phyloP scores from a whole-genome alignment of 2,113 vertebrate species.

The Nothocercus julius region DNA sequence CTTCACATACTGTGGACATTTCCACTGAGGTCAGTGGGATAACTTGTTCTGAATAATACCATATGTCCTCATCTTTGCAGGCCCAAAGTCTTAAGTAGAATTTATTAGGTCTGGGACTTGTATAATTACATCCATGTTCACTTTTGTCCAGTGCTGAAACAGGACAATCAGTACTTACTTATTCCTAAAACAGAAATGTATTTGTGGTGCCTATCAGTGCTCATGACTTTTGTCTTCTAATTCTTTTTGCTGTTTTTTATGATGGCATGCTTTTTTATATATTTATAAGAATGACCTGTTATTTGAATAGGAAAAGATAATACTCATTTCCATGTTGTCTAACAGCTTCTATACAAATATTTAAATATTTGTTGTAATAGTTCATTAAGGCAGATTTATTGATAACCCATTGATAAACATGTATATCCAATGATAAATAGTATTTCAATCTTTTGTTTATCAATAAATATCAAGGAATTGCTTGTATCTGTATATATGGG shows the following conservation, averaged over 20 bases:
- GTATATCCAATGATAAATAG: neutral
- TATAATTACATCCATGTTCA: neutral
- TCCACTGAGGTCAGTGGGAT: slow-evolving; percentile 13
- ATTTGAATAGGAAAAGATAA: neutral
- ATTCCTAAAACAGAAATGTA: neutral
- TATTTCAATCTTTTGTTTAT: neutral
- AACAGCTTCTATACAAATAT: neutral
- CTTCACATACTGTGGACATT: slow-evolving; percentile 1
- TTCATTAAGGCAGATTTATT: neutral
- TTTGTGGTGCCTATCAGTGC: neutral
- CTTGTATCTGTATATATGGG: neutral
- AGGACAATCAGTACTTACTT: neutral
- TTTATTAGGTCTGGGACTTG: neutral
- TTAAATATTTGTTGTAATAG: neutral
- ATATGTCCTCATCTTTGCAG: neutral
- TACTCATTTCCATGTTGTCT: neutral
- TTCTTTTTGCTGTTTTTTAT: neutral
- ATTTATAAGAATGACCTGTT: neutral
- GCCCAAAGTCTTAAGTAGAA: neutral
- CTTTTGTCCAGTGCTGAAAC: neutral
- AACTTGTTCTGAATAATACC: slow-evolving; percentile 12
- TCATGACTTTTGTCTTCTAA: neutral
- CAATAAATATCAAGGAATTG: neutral
- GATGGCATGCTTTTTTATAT: neutral
- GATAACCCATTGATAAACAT: neutral